A percentile compares a stretch with the other conserved stretches of the same genome.
These are phyloP conservation scores for Sapayoa aenigma DNA, from an alignment of 2,113 vertebrate genomes.

Conservation along the genomic window DNA sequence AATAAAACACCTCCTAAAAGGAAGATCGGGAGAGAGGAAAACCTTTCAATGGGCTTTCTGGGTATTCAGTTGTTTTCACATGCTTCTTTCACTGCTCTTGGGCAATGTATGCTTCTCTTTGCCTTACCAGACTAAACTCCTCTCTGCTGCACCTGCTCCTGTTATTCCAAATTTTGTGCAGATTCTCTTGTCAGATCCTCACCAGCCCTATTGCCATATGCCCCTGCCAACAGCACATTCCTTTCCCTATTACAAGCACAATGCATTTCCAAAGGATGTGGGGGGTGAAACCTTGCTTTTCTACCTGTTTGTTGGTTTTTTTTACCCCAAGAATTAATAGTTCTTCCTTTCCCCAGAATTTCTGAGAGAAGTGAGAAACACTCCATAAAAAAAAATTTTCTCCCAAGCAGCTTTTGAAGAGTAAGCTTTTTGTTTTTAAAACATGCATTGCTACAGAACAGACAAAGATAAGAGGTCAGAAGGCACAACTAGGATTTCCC, in stretches of 20 bases:
- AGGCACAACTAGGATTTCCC: background rate
- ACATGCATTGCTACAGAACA: background rate
- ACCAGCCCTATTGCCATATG: background rate
- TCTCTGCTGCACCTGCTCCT: background rate
- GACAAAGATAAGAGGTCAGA: background rate
- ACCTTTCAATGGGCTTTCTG: background rate
- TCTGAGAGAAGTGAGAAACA: background rate
- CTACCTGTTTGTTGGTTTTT: background rate
- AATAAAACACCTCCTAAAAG: background rate
- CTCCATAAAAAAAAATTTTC: background rate
- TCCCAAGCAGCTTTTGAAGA: background rate
- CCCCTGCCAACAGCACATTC: constrained; percentile 8
- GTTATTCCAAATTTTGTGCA: background rate
- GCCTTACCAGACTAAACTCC: background rate
- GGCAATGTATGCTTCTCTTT: background rate
- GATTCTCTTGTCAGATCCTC: background rate
- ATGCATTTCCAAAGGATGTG: background rate
- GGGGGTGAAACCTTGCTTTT: background rate
- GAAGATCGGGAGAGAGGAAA: background rate
- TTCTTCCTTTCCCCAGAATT: background rate
- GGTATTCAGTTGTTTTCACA: background rate
- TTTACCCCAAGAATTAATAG: background rate
- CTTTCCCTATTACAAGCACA: constrained; percentile 17
- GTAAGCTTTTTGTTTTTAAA: background rate
- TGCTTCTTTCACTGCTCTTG: background rate